phyloP scores from a whole-genome alignment of 2,797 vertebrate genomes.

The Botia kubotai region DNA sequence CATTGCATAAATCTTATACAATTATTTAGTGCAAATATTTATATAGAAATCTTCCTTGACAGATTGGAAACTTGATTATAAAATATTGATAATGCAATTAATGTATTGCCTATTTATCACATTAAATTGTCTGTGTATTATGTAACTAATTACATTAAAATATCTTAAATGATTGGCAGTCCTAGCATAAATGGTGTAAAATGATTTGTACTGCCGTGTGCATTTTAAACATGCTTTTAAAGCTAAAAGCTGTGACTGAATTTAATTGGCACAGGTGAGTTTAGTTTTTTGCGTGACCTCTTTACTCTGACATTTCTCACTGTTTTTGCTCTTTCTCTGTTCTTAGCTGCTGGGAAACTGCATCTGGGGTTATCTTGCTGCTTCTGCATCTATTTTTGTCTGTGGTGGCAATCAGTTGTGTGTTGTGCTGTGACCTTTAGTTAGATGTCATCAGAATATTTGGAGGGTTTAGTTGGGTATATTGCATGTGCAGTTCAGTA shows the following conservation, averaged over 20 bases:
- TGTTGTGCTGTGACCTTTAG: conserved; percentile 53
- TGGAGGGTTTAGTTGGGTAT: conserved; percentile 23
- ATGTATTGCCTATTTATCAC: neutral
- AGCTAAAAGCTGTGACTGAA: conserved; percentile 18
- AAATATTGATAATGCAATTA: too few species aligned
- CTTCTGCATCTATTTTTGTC: conserved; percentile 49
- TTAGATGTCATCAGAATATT: conserved; percentile 48
- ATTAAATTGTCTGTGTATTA: neutral
- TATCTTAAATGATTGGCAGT: neutral
- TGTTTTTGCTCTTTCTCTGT: conserved; percentile 41
- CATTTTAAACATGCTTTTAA: neutral
- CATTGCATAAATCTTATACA: neutral
- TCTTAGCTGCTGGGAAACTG: conserved; percentile 44
- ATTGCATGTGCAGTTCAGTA: conserved; percentile 24
- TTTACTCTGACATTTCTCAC: conserved; percentile 47
- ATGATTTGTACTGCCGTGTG: neutral
- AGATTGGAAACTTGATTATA: neutral
- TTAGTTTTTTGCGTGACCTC: conserved; percentile 40
- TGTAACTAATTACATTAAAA: neutral
- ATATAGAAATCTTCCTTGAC: neutral
- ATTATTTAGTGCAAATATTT: neutral
- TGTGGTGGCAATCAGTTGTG: conserved; percentile 31
- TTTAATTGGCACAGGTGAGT: conserved; percentile 45
- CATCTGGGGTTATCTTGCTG: conserved; percentile 42
- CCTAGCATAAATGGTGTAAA: neutral